phyloP scores from a whole-genome alignment of 2,888 invertebrate genomes.

The Pristionchus japonicus region DNA sequence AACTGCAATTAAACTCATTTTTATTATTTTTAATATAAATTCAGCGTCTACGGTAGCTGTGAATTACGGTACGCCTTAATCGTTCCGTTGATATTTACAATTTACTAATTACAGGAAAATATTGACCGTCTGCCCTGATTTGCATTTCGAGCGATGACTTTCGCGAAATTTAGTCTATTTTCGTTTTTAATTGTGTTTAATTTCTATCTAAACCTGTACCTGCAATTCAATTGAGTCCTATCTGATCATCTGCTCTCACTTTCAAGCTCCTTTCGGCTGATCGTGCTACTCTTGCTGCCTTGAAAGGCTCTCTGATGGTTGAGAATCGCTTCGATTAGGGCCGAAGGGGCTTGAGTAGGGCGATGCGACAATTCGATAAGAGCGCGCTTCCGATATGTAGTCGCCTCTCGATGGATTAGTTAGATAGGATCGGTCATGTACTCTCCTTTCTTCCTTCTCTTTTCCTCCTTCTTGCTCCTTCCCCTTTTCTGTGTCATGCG shows the following conservation, averaged over 20 bases:
- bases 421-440: slow-evolving; percentile 36
- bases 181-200: neutral
- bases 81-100: neutral
- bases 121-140: neutral
- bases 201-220: neutral
- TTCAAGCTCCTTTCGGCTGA: neutral
- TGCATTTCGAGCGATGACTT: neutral
- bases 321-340: neutral
- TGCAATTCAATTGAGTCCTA: neutral
- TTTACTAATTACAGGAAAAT: neutral
- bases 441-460: slow-evolving; percentile 13
- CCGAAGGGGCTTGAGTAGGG: slow-evolving; percentile 37
- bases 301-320: neutral
- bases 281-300: neutral
- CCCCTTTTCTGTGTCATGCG: slow-evolving; percentile 33
- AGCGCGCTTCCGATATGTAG: slow-evolving; percentile 33
- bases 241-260: neutral
- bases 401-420: slow-evolving; percentile 34
- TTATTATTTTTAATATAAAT: neutral
- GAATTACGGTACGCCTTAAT: neutral
- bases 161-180: neutral
- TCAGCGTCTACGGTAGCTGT: neutral
- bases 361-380: slow-evolving; percentile 39
- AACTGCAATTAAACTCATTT: too few species aligned
- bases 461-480: neutral